phyloP scores from a whole-genome alignment of 2,888 invertebrate species.

The Acutogordius australiensis region DNA sequence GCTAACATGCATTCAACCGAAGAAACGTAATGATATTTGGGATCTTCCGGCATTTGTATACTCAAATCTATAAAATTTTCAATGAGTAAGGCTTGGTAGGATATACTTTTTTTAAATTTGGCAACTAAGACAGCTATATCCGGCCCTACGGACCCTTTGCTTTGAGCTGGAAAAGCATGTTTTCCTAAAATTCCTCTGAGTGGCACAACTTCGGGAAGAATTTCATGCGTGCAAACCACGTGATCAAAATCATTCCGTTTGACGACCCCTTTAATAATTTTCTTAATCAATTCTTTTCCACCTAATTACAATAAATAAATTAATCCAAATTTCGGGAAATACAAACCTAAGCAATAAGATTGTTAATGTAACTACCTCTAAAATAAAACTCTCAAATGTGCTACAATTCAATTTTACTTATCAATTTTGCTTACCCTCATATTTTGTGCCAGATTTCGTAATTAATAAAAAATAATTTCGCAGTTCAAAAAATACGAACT shows the following conservation, averaged over 20 bases:
- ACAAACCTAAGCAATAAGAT: too few relatives aligned
- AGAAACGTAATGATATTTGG: neutral
- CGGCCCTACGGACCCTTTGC: neutral
- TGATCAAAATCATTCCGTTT: slow-evolving; percentile 3
- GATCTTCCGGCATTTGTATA: neutral
- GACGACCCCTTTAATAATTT: neutral
- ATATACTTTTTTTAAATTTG: neutral
- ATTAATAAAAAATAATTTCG: too few relatives aligned
- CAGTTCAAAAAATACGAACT: too few relatives aligned
- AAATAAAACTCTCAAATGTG: too few relatives aligned
- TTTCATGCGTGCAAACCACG: neutral
- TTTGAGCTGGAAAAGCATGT: neutral
- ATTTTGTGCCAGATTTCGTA: too few relatives aligned
- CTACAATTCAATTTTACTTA: too few relatives aligned
- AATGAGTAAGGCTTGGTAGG: neutral
- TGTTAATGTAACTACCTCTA: too few relatives aligned
- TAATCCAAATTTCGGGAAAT: too few relatives aligned
- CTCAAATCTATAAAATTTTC: neutral
- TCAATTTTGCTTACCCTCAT: too few relatives aligned
- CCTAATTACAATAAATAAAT: slow-evolving; percentile 3
- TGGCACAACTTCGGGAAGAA: neutral
- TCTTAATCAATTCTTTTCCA: neutral
- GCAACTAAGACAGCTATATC: neutral
- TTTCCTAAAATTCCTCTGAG: neutral
- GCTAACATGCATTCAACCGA: neutral